Conservation (phyloP, 2,888 invertebrate species). For the Cancer borealis region DNA sequence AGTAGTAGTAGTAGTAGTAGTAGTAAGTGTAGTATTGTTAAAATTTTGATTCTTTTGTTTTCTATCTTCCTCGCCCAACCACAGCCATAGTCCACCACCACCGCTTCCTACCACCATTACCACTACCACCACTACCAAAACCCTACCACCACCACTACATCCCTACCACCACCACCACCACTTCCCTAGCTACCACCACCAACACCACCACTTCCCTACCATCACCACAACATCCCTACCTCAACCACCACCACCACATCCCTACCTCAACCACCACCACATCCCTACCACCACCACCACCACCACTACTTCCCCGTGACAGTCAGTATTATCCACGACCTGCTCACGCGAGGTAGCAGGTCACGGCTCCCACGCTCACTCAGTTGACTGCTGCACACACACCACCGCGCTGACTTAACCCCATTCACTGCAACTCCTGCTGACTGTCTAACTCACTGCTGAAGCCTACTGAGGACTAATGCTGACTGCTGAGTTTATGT, state of each 20-base stretch:
- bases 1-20: background rate
- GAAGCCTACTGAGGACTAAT: background rate
- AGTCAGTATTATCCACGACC: background rate
- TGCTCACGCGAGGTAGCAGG: conserved; percentile 1
- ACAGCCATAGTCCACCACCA: background rate
- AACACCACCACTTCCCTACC: background rate
- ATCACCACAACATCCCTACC: background rate
- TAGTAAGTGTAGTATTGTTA: background rate
- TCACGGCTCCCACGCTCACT: background rate
- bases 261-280: background rate
- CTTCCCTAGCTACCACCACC: background rate
- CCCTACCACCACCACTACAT: background rate
- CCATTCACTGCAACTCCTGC: background rate
- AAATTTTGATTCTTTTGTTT: no score
- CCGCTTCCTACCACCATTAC: background rate
- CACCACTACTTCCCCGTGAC: background rate
- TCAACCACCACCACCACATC: conserved; percentile 2
- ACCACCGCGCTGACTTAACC: background rate
- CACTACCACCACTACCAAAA: background rate
- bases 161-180: background rate
- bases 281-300: background rate
- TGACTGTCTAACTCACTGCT: background rate
- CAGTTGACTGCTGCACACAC: background rate
- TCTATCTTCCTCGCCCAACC: no score
- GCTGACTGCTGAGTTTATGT: background rate